These are phyloP conservation scores for Saguinus imperator DNA, from an alignment of 2,113 vertebrate genomes.

Conservation along the genomic window DNA sequence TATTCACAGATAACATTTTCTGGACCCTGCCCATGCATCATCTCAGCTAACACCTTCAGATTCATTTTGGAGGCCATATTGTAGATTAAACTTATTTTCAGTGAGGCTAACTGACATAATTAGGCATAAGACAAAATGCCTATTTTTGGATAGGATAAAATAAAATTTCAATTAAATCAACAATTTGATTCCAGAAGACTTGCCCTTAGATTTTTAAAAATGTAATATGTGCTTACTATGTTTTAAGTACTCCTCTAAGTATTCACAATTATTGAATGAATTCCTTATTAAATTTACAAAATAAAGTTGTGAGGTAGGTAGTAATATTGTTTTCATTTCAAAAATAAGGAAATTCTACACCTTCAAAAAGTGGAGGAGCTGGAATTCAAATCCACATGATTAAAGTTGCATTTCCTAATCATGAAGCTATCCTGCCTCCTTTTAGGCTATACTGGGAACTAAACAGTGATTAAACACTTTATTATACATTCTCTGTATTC, in stretches of 20 bases:
- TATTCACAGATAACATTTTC: neutral
- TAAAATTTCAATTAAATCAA: neutral
- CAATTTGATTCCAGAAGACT: neutral
- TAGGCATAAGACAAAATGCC: neutral
- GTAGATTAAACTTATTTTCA: neutral
- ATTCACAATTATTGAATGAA: neutral
- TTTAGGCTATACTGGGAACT: neutral
- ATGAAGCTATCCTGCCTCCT: neutral
- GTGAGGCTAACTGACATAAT: neutral
- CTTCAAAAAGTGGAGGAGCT: neutral
- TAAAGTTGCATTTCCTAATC: neutral
- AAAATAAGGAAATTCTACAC: neutral
- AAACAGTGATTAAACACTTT: neutral
- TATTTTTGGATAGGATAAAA: neutral
- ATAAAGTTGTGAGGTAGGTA: neutral
- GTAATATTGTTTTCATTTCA: neutral
- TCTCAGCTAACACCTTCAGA: neutral
- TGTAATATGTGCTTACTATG: neutral
- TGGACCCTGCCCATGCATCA: neutral
- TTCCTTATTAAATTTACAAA: neutral
- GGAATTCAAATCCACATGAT: neutral
- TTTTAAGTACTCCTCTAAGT: neutral
- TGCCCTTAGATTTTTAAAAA: neutral
- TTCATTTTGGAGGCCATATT: neutral
- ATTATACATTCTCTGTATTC: neutral